Conservation (phyloP, 2,113 vertebrate genomes). For the Helogale parvula region DNA sequence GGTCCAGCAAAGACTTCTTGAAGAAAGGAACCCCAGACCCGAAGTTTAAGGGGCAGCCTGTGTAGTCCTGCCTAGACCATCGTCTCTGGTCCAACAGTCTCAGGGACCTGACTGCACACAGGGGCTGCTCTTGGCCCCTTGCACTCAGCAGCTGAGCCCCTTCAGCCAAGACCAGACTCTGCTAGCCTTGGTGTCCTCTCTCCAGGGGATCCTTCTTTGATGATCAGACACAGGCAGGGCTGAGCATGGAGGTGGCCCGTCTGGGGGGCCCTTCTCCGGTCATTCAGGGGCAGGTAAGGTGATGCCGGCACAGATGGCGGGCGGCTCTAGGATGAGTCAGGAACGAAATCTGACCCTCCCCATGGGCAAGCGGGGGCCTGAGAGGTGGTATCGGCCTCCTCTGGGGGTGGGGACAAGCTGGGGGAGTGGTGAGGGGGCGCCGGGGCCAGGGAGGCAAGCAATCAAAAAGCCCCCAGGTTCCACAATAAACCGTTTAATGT, state of each 20-base stretch:
- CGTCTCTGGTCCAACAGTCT: background rate
- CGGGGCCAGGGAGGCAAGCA: background rate
- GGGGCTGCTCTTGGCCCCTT: background rate
- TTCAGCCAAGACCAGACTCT: background rate
- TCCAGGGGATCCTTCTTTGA: background rate
- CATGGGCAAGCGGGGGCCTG: background rate
- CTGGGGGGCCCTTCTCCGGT: background rate
- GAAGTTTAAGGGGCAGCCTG: background rate
- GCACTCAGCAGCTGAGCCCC: background rate
- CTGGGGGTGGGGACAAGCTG: background rate
- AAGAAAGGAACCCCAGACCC: background rate
- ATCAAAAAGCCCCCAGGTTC: background rate
- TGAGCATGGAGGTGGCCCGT: background rate
- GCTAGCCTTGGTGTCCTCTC: background rate
- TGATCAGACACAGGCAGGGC: background rate
- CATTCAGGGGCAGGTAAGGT: constrained; percentile 56
- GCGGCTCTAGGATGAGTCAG: constrained; percentile 55
- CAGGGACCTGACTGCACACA: fast-evolving
- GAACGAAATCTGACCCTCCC: constrained; percentile 67
- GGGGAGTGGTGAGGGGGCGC: background rate
- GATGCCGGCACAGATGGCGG: constrained; percentile 72
- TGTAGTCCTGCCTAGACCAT: background rate
- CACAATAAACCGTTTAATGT: constrained; percentile 72
- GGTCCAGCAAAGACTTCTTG: background rate
- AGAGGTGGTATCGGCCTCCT: background rate